Evolutionary conservation across 1,140 invertebrate species (phyloP).

Genomic region (Leguminivora glycinivorella): DNA sequence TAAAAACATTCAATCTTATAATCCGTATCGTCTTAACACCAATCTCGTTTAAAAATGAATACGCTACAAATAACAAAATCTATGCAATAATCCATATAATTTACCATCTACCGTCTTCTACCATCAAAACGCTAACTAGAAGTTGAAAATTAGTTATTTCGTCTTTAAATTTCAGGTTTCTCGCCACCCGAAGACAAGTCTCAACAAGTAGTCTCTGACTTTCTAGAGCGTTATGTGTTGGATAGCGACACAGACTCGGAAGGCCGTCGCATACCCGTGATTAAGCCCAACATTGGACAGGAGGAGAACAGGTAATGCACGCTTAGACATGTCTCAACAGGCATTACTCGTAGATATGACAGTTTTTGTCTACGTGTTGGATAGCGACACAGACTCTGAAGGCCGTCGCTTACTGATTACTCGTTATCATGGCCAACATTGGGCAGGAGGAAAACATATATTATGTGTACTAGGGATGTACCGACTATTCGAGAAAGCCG

Average conservation of each 20-base stretch:
- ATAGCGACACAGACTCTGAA: constrained; percentile 83
- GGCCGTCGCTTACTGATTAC: constrained; percentile 77
- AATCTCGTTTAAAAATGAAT: too few species aligned
- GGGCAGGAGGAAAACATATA: constrained; percentile 42
- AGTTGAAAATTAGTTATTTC: too few species aligned
- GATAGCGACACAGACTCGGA: constrained; percentile 84
- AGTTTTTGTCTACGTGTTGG: constrained; percentile 84
- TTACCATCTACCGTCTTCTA: too few species aligned
- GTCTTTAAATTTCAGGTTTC: constrained; percentile 47
- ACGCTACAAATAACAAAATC: too few species aligned
- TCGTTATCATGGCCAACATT: constrained; percentile 63
- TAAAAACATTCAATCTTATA: too few species aligned
- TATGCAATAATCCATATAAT: too few species aligned
- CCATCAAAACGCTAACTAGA: too few species aligned
- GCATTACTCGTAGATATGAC: constrained; percentile 82
- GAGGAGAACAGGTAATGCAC: constrained; percentile 50
- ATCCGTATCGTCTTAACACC: too few species aligned
- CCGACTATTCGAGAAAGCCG: too few species aligned
- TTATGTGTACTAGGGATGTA: too few species aligned
- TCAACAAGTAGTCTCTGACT: constrained; percentile 82
- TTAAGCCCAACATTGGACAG: constrained; percentile 54
- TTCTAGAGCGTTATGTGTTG: constrained; percentile 83
- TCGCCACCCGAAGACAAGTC: constrained; percentile 75
- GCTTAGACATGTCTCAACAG: constrained; percentile 79
- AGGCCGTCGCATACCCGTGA: constrained; percentile 74